Conservation (phyloP, 2,888 invertebrate genomes). For the Melinaea menophilus region DNA sequence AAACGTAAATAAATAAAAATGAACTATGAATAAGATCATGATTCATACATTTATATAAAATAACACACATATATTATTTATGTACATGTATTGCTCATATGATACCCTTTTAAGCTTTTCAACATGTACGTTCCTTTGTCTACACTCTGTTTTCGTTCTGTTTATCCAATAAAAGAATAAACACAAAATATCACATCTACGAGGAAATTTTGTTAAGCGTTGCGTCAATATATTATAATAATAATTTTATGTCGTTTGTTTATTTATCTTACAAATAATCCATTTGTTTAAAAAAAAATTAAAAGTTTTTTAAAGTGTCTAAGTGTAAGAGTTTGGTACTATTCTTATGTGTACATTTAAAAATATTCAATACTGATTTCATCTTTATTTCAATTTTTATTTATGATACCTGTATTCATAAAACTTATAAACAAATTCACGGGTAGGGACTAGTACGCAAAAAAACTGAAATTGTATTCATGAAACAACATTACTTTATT, state of each 20-base stretch:
- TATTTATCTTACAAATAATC: neutral
- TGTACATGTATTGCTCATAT: neutral
- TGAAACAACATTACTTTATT: constrained; percentile 4
- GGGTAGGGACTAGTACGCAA: neutral
- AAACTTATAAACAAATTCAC: neutral
- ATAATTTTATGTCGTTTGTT: too few species aligned
- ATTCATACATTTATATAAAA: neutral
- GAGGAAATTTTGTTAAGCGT: neutral
- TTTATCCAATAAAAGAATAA: constrained; percentile 5
- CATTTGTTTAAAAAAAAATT: too few species aligned
- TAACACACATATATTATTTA: neutral
- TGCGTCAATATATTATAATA: neutral
- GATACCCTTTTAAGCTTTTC: neutral
- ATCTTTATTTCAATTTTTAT: neutral
- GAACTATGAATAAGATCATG: neutral
- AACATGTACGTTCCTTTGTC: neutral
- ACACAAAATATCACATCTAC: neutral
- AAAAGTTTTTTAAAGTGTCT: too few species aligned
- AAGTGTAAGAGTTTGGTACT: neutral
- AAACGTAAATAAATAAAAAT: too few species aligned
- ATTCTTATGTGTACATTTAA: neutral
- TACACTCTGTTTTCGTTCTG: neutral
- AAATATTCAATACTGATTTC: neutral
- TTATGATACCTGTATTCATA: neutral
- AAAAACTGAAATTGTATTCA: neutral